Percentiles rank a stretch among this genome's conserved stretches.
Evolutionary conservation across 2,888 invertebrate genomes (phyloP).

Genomic region (Leptura quadrifasciata): DNA sequence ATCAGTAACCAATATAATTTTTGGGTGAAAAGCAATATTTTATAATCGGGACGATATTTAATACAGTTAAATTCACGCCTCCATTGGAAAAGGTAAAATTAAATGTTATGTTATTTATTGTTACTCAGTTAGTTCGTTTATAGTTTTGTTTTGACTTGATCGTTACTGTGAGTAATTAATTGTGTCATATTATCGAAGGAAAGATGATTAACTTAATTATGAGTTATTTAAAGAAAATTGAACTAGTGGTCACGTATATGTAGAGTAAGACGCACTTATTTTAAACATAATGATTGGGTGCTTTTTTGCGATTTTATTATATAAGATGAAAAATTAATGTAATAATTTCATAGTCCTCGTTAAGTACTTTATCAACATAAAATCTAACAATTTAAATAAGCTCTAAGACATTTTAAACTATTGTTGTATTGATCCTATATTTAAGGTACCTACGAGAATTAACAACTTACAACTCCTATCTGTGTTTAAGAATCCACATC

Average conservation of each 20-base stretch:
- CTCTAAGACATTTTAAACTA: too few species aligned
- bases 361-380: too few species aligned
- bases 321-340: not conserved
- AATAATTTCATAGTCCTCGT: not conserved
- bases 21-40: not conserved
- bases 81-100: constrained; percentile 21
- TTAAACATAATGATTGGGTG: not conserved
- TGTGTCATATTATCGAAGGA: not conserved
- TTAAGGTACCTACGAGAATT: too few species aligned
- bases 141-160: not conserved
- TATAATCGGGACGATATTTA: not conserved
- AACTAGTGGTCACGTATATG: not conserved
- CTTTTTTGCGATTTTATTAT: not conserved
- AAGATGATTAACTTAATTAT: constrained; percentile 1
- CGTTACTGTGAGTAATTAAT: not conserved
- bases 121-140: not conserved
- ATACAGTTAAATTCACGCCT: not conserved
- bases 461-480: too few species aligned
- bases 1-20: not conserved
- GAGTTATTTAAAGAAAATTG: constrained; percentile 3
- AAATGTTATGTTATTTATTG: not conserved
- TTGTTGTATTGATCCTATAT: too few species aligned
- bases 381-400: too few species aligned
- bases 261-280: not conserved
- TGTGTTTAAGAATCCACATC: too few species aligned